These are phyloP conservation scores for Percina caprodes DNA, from an alignment of 2,113 vertebrate species.

Conservation along the genomic window DNA sequence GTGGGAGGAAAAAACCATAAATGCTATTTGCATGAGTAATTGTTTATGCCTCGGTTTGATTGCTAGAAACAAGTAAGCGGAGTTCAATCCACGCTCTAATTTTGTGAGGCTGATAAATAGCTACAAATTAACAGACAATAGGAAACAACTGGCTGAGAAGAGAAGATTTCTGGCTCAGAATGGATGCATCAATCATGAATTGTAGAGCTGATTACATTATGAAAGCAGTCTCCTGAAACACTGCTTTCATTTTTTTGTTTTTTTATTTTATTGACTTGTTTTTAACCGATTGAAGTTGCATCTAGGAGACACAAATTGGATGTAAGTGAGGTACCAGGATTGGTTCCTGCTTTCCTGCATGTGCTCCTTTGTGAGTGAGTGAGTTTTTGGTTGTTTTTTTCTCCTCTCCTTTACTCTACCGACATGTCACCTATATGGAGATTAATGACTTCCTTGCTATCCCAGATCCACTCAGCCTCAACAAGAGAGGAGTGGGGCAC, in stretches of 20 bases:
- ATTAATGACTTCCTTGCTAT: slow-evolving; percentile 78
- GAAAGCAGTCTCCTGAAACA: slow-evolving; percentile 25
- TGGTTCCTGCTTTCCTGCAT: slow-evolving; percentile 28
- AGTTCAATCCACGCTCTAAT: slow-evolving; percentile 34
- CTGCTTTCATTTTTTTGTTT: neutral
- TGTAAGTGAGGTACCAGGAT: slow-evolving; percentile 55
- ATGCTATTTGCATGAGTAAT: slow-evolving; percentile 68
- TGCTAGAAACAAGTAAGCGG: slow-evolving; percentile 40
- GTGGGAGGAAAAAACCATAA: slow-evolving; percentile 29
- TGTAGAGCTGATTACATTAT: slow-evolving; percentile 36
- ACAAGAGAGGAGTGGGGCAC: slow-evolving; percentile 36
- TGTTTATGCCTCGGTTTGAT: slow-evolving; percentile 37
- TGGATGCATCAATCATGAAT: slow-evolving; percentile 44
- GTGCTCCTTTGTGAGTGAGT: slow-evolving; percentile 53
- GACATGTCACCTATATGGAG: slow-evolving; percentile 77
- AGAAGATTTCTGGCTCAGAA: slow-evolving; percentile 34
- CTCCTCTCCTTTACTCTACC: slow-evolving; percentile 39
- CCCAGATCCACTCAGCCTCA: slow-evolving; percentile 68
- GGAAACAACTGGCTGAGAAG: slow-evolving; percentile 31
- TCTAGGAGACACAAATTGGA: slow-evolving; percentile 62
- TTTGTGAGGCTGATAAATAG: slow-evolving; percentile 46
- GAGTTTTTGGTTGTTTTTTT: slow-evolving; percentile 51
- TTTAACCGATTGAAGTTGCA: slow-evolving; percentile 33
- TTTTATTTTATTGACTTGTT: slow-evolving; percentile 28
- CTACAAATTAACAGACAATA: slow-evolving; percentile 38